Percentiles rank a stretch among this genome's conserved stretches.
These are phyloP conservation scores for Siniperca undulata DNA, from an alignment of 2,797 vertebrate genomes.

Conservation along the genomic window DNA sequence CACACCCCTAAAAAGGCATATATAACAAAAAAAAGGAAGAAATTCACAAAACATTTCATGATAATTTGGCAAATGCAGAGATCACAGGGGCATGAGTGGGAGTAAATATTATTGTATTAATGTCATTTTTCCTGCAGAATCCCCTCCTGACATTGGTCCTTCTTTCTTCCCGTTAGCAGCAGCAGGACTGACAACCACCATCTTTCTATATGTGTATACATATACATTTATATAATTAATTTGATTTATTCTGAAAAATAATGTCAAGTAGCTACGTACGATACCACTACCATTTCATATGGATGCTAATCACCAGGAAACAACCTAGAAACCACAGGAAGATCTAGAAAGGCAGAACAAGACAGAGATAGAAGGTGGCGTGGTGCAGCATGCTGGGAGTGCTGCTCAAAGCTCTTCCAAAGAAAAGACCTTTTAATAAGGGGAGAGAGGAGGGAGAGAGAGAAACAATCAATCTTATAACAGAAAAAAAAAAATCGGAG, in stretches of 20 bases:
- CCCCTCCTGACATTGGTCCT: conserved; percentile 69
- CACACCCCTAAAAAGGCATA: conserved; percentile 60
- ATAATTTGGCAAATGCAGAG: conserved; percentile 81
- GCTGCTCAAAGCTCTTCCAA: conserved; percentile 71
- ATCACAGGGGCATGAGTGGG: conserved; percentile 57
- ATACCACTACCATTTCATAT: conserved; percentile 83
- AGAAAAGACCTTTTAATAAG: conserved; percentile 56
- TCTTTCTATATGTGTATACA: conserved; percentile 75
- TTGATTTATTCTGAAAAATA: conserved; percentile 80
- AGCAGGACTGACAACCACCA: conserved; percentile 74
- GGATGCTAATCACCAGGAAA: conserved; percentile 83
- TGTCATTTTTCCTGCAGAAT: conserved; percentile 71
- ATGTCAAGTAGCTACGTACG: conserved; percentile 83
- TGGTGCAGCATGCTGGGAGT: conserved; percentile 75
- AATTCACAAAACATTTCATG: conserved; percentile 63
- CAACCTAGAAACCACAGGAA: conserved; percentile 83
- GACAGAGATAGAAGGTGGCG: conserved; percentile 61
- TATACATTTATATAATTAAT: conserved; percentile 82
- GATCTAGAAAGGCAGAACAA: conserved; percentile 78
- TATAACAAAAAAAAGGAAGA: conserved; percentile 58
- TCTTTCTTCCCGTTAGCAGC: conserved; percentile 78
- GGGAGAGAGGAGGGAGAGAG: conserved; percentile 29
- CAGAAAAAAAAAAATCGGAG: conserved; percentile 32
- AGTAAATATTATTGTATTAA: conserved; percentile 51
- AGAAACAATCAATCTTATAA: conserved; percentile 35